Percentiles rank a stretch among this genome's conserved stretches.
These are phyloP conservation scores for Rhagologus leucostigma DNA, from an alignment of 2,113 vertebrate genomes.

Conservation along the genomic window DNA sequence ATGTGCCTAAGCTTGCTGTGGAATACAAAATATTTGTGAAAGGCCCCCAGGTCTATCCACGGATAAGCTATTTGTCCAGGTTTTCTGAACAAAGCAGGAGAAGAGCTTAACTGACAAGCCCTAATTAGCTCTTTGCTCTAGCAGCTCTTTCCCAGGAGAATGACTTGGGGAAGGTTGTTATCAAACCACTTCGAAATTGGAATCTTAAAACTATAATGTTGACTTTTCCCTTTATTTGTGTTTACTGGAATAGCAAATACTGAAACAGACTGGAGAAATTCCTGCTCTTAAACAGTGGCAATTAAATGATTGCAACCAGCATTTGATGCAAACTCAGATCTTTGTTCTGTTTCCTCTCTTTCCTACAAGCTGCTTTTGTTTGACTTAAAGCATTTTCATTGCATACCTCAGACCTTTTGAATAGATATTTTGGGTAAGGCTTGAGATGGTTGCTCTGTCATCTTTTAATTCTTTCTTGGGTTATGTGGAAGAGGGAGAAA, in stretches of 20 bases:
- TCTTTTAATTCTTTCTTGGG: neutral
- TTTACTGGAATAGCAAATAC: neutral
- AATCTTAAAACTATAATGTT: neutral
- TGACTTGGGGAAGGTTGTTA: neutral
- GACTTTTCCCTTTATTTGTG: neutral
- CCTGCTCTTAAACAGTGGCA: neutral
- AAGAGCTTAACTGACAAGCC: conserved; percentile 54
- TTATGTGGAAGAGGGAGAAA: neutral
- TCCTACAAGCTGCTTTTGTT: neutral
- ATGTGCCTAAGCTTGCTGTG: conserved; percentile 67
- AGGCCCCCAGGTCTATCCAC: conserved; percentile 13
- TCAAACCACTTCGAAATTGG: neutral
- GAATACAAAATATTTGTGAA: conserved; percentile 61
- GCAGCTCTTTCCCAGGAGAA: neutral
- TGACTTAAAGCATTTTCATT: neutral
- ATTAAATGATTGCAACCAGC: neutral
- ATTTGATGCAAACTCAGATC: neutral
- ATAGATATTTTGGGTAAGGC: neutral
- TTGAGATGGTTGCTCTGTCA: neutral
- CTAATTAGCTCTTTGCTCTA: conserved; percentile 9
- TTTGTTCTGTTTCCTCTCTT: neutral
- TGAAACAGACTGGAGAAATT: neutral
- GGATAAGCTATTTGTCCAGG: conserved; percentile 12
- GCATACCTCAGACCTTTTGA: neutral
- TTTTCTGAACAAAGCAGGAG: conserved; percentile 46